Conservation (phyloP, 2,888 invertebrate species). For the Lagria hirta region DNA sequence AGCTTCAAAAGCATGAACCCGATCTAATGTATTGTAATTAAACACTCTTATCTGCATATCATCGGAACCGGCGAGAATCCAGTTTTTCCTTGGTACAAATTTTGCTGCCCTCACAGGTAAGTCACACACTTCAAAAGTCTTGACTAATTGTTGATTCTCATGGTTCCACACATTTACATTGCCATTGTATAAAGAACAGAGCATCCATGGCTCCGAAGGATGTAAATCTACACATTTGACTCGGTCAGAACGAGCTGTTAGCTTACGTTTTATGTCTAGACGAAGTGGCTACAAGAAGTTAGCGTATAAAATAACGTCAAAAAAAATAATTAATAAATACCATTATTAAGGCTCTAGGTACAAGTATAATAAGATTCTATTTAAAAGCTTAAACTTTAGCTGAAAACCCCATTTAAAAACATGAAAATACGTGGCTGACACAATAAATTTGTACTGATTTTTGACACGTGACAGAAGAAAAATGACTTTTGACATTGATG, state of each 20-base stretch:
- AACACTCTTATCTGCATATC: slow-evolving; percentile 94
- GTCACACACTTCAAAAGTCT: slow-evolving; percentile 93
- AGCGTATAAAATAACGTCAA: slow-evolving; percentile 2
- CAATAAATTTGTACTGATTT: slow-evolving; percentile 7
- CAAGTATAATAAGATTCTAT: not conserved
- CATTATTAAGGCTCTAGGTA: not conserved
- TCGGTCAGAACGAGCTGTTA: slow-evolving; percentile 96
- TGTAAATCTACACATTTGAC: slow-evolving; percentile 98
- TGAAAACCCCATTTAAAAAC: slow-evolving; percentile 18
- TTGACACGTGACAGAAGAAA: slow-evolving; percentile 6
- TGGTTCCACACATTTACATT: slow-evolving; percentile 99
- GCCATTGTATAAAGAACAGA: slow-evolving; percentile 97
- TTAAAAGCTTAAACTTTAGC: no score
- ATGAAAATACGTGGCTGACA: slow-evolving; percentile 25
- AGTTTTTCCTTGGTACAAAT: slow-evolving; percentile 96
- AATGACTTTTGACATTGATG: no score
- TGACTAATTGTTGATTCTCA: slow-evolving; percentile 88
- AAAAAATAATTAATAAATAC: not conserved
- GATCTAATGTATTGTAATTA: slow-evolving; percentile 97
- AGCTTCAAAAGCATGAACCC: slow-evolving; percentile 95
- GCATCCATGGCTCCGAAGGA: slow-evolving; percentile 97
- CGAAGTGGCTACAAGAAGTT: slow-evolving; percentile 76
- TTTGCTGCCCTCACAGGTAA: slow-evolving; percentile 94
- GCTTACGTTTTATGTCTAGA: slow-evolving; percentile 96
- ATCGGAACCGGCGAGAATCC: slow-evolving; percentile 97